These are phyloP conservation scores for Ormyrus thymus DNA, from an alignment of 2,888 invertebrate genomes.

Conservation along the genomic window DNA sequence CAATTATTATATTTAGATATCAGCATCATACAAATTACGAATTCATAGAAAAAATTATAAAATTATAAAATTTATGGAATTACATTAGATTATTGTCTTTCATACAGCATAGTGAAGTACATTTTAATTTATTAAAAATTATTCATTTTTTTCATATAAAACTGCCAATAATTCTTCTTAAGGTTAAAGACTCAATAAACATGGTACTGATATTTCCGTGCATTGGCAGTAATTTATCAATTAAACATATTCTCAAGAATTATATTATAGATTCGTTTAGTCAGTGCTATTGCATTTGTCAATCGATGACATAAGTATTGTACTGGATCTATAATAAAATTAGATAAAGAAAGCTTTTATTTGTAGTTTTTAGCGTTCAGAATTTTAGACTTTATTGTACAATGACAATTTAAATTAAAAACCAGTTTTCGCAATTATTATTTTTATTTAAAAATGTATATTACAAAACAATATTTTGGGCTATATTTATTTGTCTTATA, in stretches of 20 bases:
- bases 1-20: slow-evolving; percentile 33
- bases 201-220: slow-evolving; percentile 66
- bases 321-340: slow-evolving; percentile 72
- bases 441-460: slow-evolving; percentile 37
- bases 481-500: slow-evolving; percentile 2
- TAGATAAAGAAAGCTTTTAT: slow-evolving; percentile 57
- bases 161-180: slow-evolving; percentile 22
- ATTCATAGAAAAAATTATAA: slow-evolving; percentile 10
- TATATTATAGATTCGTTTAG: slow-evolving; percentile 61
- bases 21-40: slow-evolving; percentile 8
- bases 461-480: slow-evolving; percentile 32
- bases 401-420: background rate
- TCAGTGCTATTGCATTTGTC: slow-evolving; percentile 68
- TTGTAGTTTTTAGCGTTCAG: slow-evolving; percentile 23
- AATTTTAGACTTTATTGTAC: background rate
- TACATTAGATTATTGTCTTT: background rate
- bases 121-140: slow-evolving; percentile 26
- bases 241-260: slow-evolving; percentile 55
- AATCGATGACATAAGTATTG: slow-evolving; percentile 69
- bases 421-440: too few relatives aligned
- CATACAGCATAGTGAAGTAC: background rate
- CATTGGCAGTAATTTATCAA: slow-evolving; percentile 58
- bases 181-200: slow-evolving; percentile 22
- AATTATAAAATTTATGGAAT: slow-evolving; percentile 1
- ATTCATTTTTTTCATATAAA: background rate